Conservation (phyloP, 2,113 vertebrate species). For the Nerophis lumbriciformis region DNA sequence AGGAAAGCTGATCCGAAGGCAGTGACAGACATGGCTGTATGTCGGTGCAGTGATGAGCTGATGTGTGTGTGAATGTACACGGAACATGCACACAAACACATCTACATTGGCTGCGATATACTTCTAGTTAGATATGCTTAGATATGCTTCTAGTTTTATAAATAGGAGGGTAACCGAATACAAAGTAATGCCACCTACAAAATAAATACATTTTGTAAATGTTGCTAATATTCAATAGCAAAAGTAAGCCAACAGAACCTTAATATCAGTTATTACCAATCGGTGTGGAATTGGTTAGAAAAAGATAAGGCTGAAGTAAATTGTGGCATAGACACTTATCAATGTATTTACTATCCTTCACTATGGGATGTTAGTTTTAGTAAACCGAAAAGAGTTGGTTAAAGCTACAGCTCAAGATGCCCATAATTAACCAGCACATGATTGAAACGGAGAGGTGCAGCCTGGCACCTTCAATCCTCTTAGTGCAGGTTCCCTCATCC, state of each 20-base stretch:
- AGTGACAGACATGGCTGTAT: conserved; percentile 30
- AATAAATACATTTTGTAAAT: neutral
- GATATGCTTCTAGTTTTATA: too few relatives aligned
- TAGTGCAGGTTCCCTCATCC: conserved; percentile 26
- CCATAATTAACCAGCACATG: conserved; percentile 30
- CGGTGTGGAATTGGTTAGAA: neutral
- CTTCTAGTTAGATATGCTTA: too few relatives aligned
- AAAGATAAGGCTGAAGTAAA: neutral
- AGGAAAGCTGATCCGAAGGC: conserved; percentile 62
- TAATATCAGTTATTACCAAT: neutral
- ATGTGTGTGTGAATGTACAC: neutral
- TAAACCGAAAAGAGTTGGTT: neutral
- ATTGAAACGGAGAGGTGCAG: conserved; percentile 40
- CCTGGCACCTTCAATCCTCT: conserved; percentile 53
- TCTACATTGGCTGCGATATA: conserved; percentile 16
- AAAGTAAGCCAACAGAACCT: neutral
- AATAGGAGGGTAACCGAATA: conserved; percentile 17
- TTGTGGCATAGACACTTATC: neutral
- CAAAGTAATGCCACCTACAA: neutral
- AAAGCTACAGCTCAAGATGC: neutral
- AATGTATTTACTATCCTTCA: neutral
- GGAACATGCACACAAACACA: conserved; percentile 3
- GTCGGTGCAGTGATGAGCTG: conserved; percentile 7
- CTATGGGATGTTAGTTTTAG: neutral
- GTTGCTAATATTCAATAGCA: neutral